Conservation (phyloP, 2,113 vertebrate species). For the Brachypteracias leptosomus region DNA sequence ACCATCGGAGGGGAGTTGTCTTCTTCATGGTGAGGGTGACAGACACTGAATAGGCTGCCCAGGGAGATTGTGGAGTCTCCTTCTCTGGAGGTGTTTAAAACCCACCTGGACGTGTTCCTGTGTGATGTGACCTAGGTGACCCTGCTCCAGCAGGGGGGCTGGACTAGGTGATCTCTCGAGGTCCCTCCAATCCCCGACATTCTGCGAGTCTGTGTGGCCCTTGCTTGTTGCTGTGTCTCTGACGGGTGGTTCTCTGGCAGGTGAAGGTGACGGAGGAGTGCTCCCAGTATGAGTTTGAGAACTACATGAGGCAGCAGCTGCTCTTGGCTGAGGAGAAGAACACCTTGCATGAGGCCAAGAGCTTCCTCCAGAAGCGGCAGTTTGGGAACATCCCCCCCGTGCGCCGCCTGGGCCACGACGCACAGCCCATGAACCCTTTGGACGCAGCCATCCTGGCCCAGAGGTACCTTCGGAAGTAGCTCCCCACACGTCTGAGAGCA, state of each 20-base stretch:
- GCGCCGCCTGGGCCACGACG: constrained; percentile 92
- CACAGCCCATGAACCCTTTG: constrained; percentile 93
- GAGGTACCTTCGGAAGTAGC: constrained; percentile 92
- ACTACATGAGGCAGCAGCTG: constrained; percentile 99
- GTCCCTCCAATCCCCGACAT: no score
- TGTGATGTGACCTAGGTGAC: no score
- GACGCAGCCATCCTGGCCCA: constrained; percentile 95
- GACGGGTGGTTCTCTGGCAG: constrained; percentile 54
- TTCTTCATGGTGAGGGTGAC: no score
- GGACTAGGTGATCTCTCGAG: no score
- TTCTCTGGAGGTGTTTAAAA: no score
- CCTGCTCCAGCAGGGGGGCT: no score
- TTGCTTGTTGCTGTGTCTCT: neutral
- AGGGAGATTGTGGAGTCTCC: no score
- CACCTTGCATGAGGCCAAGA: constrained; percentile 92
- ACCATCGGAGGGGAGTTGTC: fast-evolving
- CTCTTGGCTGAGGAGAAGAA: constrained; percentile 97
- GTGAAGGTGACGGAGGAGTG: constrained; percentile 93
- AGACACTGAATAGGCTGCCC: no score
- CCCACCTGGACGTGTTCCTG: no score
- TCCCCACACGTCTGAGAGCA: neutral
- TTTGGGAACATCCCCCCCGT: constrained; percentile 91
- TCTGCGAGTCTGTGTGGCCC: fast-evolving
- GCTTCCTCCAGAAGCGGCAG: constrained; percentile 90
- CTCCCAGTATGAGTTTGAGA: constrained; percentile 98